phyloP scores from a whole-genome alignment of 2,113 vertebrate species.

The Pelodiscus sinensis region DNA sequence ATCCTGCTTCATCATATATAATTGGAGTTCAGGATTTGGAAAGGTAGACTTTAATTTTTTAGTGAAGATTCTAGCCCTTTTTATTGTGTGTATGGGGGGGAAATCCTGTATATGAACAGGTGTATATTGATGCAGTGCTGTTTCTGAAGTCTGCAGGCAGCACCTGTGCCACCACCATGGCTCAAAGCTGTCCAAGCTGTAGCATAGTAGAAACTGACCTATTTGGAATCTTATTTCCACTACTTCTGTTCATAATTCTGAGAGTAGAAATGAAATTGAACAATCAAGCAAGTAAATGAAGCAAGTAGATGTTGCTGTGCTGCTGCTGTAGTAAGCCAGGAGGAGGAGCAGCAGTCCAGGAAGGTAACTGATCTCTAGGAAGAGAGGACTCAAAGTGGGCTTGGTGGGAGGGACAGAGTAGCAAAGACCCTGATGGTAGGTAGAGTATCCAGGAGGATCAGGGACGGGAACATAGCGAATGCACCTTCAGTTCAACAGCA shows the following conservation, averaged over 20 bases:
- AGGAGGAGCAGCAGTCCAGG: rapidly evolving
- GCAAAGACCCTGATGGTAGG: not conserved
- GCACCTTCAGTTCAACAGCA: not conserved
- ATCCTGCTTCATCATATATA: not conserved
- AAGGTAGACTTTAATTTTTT: not conserved
- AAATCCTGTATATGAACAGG: not conserved
- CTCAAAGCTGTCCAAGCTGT: not conserved
- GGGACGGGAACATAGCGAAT: not conserved
- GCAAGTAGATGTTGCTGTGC: not conserved
- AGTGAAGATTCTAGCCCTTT: not conserved
- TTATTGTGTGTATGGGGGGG: not conserved
- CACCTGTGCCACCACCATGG: not conserved
- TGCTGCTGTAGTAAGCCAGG: not conserved
- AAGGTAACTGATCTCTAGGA: not conserved
- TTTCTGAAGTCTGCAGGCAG: not conserved
- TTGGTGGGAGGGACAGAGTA: not conserved
- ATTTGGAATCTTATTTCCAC: not conserved
- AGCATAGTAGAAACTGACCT: not conserved
- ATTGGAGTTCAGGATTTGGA: not conserved
- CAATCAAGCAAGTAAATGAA: not conserved
- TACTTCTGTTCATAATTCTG: not conserved
- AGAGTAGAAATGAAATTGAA: not conserved
- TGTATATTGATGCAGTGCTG: not conserved
- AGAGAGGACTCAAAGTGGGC: not conserved
- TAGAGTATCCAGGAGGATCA: not conserved